Evolutionary conservation across 1,140 invertebrate species (phyloP).

Genomic region (Chrysopa pallens): DNA sequence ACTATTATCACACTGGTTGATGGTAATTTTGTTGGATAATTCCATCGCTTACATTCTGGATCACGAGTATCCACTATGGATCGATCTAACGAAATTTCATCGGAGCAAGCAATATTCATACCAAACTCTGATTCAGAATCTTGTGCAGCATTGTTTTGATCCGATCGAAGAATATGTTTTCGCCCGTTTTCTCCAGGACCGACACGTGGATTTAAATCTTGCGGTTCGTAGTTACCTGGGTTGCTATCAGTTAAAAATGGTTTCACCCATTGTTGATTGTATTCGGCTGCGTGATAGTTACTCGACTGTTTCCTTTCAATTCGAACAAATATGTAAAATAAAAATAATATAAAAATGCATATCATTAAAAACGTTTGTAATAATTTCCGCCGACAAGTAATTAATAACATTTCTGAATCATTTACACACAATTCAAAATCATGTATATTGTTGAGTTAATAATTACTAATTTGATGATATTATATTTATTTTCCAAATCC

Average conservation of each 20-base stretch:
- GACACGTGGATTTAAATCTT: slow-evolving; percentile 28
- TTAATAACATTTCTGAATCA: no score
- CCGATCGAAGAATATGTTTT: slow-evolving; percentile 48
- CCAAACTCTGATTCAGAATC: slow-evolving; percentile 77
- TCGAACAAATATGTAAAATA: no score
- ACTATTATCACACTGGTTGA: slow-evolving; percentile 91
- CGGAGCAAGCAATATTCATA: slow-evolving; percentile 94
- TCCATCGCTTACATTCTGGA: slow-evolving; percentile 89
- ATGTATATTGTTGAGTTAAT: no score
- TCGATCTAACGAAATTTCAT: slow-evolving; percentile 61
- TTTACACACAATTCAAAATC: no score
- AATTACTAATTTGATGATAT: no score
- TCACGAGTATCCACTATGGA: slow-evolving; percentile 73
- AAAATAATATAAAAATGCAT: no score
- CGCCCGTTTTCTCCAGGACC: slow-evolving; percentile 77
- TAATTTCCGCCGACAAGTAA: no score
- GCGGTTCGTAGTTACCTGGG: slow-evolving; percentile 51
- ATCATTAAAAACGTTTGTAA: no score
- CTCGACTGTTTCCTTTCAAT: no score
- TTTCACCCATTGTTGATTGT: no score
- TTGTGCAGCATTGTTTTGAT: slow-evolving; percentile 52
- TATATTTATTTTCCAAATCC: no score
- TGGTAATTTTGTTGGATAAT: slow-evolving; percentile 80
- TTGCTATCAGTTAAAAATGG: slow-evolving; percentile 16
- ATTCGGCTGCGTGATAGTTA: no score